These are phyloP conservation scores for Laterallus jamaicensis DNA, from an alignment of 2,113 vertebrate genomes.

Conservation along the genomic window DNA sequence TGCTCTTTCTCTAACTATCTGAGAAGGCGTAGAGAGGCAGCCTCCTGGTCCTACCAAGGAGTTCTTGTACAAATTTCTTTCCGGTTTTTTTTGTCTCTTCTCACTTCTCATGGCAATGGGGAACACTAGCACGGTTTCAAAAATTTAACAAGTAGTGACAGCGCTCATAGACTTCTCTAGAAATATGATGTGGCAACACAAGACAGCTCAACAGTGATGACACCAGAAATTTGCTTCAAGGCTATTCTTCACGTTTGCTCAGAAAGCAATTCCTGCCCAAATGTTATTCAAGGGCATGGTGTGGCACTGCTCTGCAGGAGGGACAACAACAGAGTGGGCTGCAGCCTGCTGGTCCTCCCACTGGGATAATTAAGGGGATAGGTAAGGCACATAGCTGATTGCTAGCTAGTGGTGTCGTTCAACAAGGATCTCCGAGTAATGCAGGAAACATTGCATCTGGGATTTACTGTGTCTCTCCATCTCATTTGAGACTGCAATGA, in stretches of 20 bases:
- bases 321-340: neutral
- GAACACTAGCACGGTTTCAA: neutral
- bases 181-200: conserved; percentile 8
- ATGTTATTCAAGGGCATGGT: neutral
- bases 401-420: neutral
- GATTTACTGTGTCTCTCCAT: neutral
- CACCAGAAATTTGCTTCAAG: conserved; percentile 12
- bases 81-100: neutral
- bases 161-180: neutral
- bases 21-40: neutral
- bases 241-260: neutral
- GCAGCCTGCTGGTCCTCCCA: neutral
- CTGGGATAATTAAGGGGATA: neutral
- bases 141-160: conserved; percentile 30
- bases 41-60: neutral
- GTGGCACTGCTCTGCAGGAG: neutral
- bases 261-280: neutral
- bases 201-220: neutral
- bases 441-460: neutral
- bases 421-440: neutral
- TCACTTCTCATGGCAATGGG: neutral
- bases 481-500: neutral
- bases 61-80: neutral
- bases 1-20: conserved; percentile 25
- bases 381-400: neutral